Conservation (phyloP, 2,113 vertebrate species). For the Cyprichromis sp. region DNA sequence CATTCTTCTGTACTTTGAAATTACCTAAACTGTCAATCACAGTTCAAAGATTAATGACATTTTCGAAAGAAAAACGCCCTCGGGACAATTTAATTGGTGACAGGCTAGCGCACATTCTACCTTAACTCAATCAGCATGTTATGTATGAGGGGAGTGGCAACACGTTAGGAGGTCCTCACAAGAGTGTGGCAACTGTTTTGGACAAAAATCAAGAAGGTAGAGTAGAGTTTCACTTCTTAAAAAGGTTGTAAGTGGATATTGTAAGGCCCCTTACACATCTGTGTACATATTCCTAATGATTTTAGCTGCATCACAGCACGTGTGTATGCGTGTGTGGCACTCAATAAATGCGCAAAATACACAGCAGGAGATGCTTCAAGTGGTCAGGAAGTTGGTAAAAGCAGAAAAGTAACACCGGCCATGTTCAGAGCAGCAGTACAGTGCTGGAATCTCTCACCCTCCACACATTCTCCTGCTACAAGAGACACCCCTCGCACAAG, state of each 20-base stretch:
- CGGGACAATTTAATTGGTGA: neutral
- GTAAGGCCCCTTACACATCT: neutral
- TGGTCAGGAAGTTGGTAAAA: neutral
- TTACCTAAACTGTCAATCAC: neutral
- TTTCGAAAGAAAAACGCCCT: neutral
- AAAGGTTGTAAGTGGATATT: neutral
- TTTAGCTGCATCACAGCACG: neutral
- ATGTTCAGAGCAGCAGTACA: slow-evolving; percentile 16
- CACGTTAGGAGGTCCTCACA: neutral
- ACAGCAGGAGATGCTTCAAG: neutral
- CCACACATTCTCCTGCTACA: slow-evolving; percentile 16
- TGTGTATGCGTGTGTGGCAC: neutral
- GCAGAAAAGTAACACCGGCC: neutral
- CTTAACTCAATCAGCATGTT: neutral
- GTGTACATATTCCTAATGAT: neutral
- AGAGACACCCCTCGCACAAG: neutral
- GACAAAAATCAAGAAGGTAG: neutral
- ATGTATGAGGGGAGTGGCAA: neutral
- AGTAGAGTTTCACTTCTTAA: neutral
- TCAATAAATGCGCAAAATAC: neutral
- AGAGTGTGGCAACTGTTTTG: neutral
- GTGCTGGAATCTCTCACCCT: slow-evolving; percentile 51
- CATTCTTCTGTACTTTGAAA: neutral
- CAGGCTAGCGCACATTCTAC: neutral
- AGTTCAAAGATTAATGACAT: neutral